These are phyloP conservation scores for Thamnophis elegans DNA, from an alignment of 2,797 vertebrate species.

Conservation along the genomic window DNA sequence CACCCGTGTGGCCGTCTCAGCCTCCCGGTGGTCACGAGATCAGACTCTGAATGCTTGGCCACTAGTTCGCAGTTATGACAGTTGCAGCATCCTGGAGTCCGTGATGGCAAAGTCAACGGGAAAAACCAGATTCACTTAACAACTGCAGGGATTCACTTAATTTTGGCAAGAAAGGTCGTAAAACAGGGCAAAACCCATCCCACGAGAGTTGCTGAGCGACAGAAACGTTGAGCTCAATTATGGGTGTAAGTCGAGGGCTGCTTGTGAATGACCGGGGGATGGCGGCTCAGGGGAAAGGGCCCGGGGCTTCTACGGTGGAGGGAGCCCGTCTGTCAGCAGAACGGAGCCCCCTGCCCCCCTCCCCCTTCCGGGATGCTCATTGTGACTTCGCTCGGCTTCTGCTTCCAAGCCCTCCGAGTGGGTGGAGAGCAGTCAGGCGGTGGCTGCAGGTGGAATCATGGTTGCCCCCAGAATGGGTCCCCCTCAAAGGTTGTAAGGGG, in stretches of 20 bases:
- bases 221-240: neutral
- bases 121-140: too few relatives aligned
- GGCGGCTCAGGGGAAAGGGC: neutral
- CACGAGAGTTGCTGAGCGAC: neutral
- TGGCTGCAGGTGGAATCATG: neutral
- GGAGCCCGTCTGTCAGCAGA: neutral
- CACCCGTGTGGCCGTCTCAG: neutral
- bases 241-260: accelerated
- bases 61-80: neutral
- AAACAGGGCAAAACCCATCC: neutral
- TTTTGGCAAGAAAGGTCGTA: neutral
- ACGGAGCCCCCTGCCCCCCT: neutral
- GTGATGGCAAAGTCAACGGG: too few relatives aligned
- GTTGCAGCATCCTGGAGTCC: too few relatives aligned
- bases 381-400: neutral
- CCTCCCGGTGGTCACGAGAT: neutral
- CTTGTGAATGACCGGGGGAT: neutral
- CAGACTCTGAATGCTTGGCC: neutral
- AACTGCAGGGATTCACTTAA: too few relatives aligned
- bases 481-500: neutral
- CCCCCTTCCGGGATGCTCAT: neutral
- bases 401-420: neutral
- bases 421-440: constrained; percentile 42
- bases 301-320: neutral
- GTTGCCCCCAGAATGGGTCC: neutral